Conservation (phyloP, 2,113 vertebrate species). For the Festucalex cinctus region DNA sequence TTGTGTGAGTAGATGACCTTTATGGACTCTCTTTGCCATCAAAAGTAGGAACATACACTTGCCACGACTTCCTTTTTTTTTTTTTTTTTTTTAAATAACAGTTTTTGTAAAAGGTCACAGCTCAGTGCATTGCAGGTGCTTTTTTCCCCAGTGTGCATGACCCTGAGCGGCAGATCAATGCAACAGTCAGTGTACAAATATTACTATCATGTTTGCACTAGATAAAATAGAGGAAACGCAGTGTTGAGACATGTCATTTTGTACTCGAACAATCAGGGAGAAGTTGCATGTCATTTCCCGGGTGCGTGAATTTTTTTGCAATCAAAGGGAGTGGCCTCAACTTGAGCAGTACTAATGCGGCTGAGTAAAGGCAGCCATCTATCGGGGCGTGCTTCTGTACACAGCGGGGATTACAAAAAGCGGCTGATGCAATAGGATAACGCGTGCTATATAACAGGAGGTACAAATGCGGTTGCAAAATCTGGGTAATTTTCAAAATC, state of each 20-base stretch:
- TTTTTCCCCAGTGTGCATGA: background rate
- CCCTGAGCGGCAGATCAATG: slow-evolving; percentile 25
- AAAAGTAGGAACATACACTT: background rate
- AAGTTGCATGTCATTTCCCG: background rate
- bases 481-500: background rate
- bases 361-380: background rate
- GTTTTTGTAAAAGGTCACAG: slow-evolving; percentile 9
- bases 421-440: slow-evolving; percentile 1
- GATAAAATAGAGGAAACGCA: slow-evolving; percentile 5
- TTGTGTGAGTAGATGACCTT: slow-evolving; percentile 83
- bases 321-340: slow-evolving; percentile 31
- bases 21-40: background rate
- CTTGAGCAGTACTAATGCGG: slow-evolving; percentile 57
- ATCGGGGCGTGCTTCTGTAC: background rate
- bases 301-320: slow-evolving; percentile 17
- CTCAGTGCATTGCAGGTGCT: background rate
- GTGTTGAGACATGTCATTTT: background rate
- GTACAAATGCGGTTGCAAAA: background rate
- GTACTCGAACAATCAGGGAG: background rate
- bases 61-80: background rate
- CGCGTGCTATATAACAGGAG: background rate
- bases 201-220: slow-evolving; percentile 15
- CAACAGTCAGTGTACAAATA: slow-evolving; percentile 20
- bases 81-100: too few species aligned
- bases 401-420: background rate